Base-by-base conservation (phyloP, 2,888 invertebrate species). In the Melinopterus prodromus region DNA sequence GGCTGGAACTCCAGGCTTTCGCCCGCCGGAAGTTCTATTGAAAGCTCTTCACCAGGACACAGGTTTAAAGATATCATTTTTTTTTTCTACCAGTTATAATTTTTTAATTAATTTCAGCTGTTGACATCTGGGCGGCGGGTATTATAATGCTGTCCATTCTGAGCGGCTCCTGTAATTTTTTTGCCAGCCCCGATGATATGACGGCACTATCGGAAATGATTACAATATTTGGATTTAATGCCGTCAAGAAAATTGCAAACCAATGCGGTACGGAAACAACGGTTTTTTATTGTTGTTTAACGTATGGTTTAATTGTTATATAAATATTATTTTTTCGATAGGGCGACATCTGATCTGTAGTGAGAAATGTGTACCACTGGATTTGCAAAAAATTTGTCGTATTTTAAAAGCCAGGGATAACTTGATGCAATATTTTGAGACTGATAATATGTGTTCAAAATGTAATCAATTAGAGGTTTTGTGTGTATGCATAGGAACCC, bases 41-140 rank as follows among this genome's bases (percentile, higher is more conserved):
- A 96, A 96, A 89, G 93, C 93, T 88, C 90, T 92, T n/a, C 90
- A 92, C 81, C 98, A 98, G 90, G 94, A 94, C 53, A 94, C 95
- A 85, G 93, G 93, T 93, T 69, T 15, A 77, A 71, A 70, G n/a
- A 77, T n/a, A 70, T 26, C 12, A 77, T 9, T 15, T 53, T 35
- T 3, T 6, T 15, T 77, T 16, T 3, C n/a, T n/a, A 9, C 7
- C 7, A 2, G 16, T 75, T 76, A 72, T 76, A 76, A 36, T 5
- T 74, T 35, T 74, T 72, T 6, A 35, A 16, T 72, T 15, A 16
- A 35, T 74, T 90, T 69, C 88, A 92, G 95, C 95, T 81, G 95
- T 98, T 83, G 98, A 98, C 90, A 91, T 96, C 85, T 98, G 98
- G 97, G 96, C 97, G 76, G 93, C 93, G 71, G 97, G 97, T 80